Evolutionary conservation across 2,113 vertebrate species (phyloP), one percentile per base, ranked within the genome.

Genomic region (Ascaphus truei): DNA sequence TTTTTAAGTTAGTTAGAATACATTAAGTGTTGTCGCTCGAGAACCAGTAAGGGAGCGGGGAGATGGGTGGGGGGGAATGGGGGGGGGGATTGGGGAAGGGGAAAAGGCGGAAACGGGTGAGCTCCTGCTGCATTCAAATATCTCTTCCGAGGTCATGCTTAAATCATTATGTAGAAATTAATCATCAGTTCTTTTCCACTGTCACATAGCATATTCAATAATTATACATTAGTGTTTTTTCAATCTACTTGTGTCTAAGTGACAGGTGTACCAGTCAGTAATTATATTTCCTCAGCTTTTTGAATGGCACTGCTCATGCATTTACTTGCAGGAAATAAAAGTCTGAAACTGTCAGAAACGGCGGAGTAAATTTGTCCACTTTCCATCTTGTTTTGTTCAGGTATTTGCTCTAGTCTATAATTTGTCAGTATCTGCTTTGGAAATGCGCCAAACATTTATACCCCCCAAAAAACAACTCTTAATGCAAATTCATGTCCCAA

Each of bases 181-280:
- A 85, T 76, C 43, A 26, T 22, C 1, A 7, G 62, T 58, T 56
- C 9, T 45, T 68, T 81, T 80, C 68, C 79, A 33, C 58, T 81
- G 81, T 77, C 73, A 79, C 45, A 76, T 79, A 73, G 61, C 53
- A 75, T 27, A 68, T 60, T 81, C 73, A 76, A 31, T 72, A 76
- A 75, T 77, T 85, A 67, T 43, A 78, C 48, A 45, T 75, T 50
- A 75, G 64, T 74, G 69, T 79, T 77, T 83, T 66, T 79, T 73
- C 71, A 83, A 79, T 78, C 63, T 68, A 72, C 79, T 81, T 62
- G 60, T 73, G 48, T 81, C 58, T 79, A 67, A 80, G 61, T 77
- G 58, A 76, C 79, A 79, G 66, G 78, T 66, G 56, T 72, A 52
- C 62, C 79, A 79, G 59, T 78, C 72, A 51, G 45, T 80, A 77